A percentile compares a stretch with the other conserved stretches of the same genome.
These are phyloP conservation scores for Tympanuchus pallidicinctus DNA, from an alignment of 2,113 vertebrate species.

Conservation along the genomic window DNA sequence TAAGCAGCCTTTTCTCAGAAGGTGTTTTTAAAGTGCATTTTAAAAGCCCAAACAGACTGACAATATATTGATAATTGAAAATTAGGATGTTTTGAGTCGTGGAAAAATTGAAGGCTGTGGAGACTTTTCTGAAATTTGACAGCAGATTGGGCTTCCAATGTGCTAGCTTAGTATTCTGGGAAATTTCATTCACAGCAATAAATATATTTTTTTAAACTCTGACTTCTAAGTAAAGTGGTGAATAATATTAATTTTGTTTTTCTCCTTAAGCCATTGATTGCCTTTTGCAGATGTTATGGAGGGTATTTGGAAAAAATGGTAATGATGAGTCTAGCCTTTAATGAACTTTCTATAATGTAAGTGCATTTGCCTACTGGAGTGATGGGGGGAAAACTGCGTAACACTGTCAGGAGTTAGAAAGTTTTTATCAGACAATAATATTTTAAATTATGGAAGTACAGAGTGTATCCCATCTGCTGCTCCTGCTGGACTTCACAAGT, in stretches of 20 bases:
- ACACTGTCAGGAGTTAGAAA: background rate
- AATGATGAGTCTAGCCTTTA: background rate
- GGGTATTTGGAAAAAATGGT: background rate
- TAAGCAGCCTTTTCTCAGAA: background rate
- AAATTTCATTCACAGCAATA: background rate
- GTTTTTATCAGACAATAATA: background rate
- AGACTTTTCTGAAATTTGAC: background rate
- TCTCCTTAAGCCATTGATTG: background rate
- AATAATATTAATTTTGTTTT: background rate
- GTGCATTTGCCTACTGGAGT: background rate
- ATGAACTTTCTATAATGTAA: background rate
- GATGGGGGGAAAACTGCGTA: background rate
- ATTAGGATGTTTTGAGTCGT: background rate
- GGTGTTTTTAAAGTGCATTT: background rate
- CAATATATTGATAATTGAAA: background rate
- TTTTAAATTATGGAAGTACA: background rate
- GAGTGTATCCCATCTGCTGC: background rate
- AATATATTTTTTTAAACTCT: background rate
- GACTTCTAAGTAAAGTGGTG: background rate
- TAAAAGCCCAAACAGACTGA: background rate
- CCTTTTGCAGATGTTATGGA: background rate
- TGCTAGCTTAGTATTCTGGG: background rate
- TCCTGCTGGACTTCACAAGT: background rate
- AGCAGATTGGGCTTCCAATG: background rate
- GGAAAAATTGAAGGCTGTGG: background rate